Evolutionary conservation across 1,140 invertebrate genomes (phyloP).

Genomic region (Leptestheria dahalacensis): DNA sequence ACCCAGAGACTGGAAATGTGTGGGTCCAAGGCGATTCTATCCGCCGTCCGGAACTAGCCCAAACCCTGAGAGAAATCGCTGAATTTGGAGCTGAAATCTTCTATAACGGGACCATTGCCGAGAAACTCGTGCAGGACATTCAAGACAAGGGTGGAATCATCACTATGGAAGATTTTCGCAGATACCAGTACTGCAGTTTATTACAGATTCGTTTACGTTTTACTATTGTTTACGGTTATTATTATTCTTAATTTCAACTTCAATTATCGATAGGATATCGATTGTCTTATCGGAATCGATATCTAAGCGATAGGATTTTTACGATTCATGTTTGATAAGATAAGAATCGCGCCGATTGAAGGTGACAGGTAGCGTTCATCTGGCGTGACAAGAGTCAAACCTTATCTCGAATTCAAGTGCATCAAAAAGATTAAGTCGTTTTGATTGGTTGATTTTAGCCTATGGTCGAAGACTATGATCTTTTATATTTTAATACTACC

Average conservation of each 20-base stretch:
- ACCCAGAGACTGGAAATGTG: conserved; percentile 22
- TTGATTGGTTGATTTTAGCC: no score
- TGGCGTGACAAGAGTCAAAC: no score
- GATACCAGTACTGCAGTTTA: conserved; percentile 18
- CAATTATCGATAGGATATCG: background rate
- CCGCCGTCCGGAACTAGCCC: conserved; percentile 25
- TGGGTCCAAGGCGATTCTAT: conserved; percentile 27
- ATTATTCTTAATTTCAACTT: background rate
- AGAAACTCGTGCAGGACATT: conserved; percentile 25
- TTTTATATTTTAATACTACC: no score
- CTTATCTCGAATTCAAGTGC: no score
- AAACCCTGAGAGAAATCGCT: conserved; percentile 26
- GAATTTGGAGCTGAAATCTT: conserved; percentile 25
- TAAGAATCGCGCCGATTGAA: no score
- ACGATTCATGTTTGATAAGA: no score
- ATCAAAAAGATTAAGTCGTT: no score
- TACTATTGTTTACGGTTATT: background rate
- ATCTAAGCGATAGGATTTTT: no score
- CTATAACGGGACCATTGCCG: conserved; percentile 28
- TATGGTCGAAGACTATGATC: no score
- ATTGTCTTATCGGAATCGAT: no score
- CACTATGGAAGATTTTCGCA: conserved; percentile 22
- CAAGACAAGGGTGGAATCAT: conserved; percentile 25
- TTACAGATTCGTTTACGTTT: background rate
- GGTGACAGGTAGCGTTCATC: no score